A percentile compares a stretch with the other conserved stretches of the same genome.
Conservation (phyloP, 2,888 invertebrate species). For the Andrena trimmerana region DNA sequence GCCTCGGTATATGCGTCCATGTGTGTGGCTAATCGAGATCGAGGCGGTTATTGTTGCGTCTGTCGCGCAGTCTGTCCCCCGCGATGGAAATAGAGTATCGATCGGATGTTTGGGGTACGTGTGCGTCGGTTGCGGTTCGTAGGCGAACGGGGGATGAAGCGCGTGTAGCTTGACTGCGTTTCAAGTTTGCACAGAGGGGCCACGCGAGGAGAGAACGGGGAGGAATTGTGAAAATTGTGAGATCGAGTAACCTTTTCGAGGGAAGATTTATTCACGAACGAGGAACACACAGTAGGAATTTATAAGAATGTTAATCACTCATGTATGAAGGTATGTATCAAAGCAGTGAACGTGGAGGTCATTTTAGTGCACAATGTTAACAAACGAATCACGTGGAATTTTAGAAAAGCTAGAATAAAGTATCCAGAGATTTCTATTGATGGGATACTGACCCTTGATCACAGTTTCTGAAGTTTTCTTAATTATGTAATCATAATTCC, state of each 20-base stretch:
- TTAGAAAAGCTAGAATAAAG: too few relatives aligned
- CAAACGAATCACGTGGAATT: background rate
- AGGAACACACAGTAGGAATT: background rate
- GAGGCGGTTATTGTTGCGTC: slow-evolving; percentile 17
- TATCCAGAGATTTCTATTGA: too few relatives aligned
- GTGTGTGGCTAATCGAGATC: slow-evolving; percentile 42
- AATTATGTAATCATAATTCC: too few relatives aligned
- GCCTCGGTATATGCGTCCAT: slow-evolving; percentile 29
- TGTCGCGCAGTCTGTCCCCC: slow-evolving; percentile 18
- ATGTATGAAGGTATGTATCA: too few relatives aligned
- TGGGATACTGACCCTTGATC: too few relatives aligned
- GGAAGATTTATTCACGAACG: background rate
- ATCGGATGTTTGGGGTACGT: slow-evolving; percentile 1
- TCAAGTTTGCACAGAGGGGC: background rate
- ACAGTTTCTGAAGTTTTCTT: too few relatives aligned
- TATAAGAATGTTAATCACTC: background rate
- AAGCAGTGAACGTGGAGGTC: too few relatives aligned
- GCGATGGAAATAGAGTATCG: slow-evolving; percentile 18
- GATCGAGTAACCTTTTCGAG: background rate
- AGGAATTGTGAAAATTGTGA: too few relatives aligned
- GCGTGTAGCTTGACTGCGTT: background rate
- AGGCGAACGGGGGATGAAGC: background rate
- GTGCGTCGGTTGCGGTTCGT: background rate
- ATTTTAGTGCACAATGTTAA: too few relatives aligned
- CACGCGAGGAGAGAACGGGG: too few relatives aligned